Conservation (phyloP, 2,113 vertebrate genomes). For the Tinamus guttatus region DNA sequence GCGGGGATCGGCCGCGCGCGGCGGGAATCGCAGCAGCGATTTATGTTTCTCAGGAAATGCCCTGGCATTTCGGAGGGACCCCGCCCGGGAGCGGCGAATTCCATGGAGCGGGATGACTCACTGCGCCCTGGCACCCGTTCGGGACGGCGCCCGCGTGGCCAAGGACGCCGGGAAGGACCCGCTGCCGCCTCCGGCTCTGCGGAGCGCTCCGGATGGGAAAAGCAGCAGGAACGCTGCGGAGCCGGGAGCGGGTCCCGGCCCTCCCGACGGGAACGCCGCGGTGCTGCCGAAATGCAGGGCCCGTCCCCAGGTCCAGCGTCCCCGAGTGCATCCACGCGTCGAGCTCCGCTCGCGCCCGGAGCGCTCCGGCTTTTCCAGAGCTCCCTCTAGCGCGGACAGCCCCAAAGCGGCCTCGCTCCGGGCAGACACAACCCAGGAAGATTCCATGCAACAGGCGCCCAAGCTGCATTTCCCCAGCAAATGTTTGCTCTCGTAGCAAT, state of each 20-base stretch:
- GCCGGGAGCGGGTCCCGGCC: too few relatives aligned
- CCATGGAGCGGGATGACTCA: conserved; percentile 23
- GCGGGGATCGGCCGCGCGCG: background rate
- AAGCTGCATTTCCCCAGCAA: background rate
- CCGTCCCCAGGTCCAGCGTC: background rate
- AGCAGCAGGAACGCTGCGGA: background rate
- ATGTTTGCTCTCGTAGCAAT: background rate
- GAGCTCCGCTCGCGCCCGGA: background rate
- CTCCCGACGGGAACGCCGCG: too few relatives aligned
- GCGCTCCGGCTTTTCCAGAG: background rate
- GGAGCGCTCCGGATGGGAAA: conserved; percentile 45
- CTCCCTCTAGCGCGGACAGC: conserved; percentile 58
- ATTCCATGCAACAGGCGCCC: background rate
- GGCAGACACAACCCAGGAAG: background rate
- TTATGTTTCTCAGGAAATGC: conserved; percentile 10
- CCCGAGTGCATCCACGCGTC: too few relatives aligned
- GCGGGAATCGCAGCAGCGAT: background rate
- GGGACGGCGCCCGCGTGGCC: background rate
- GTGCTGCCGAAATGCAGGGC: background rate
- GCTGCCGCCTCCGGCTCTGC: conserved; percentile 48
- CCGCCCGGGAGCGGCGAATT: conserved; percentile 62
- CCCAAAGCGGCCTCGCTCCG: background rate
- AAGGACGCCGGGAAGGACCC: background rate
- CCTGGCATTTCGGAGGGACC: conserved; percentile 51
- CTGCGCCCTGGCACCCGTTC: background rate